Conservation (phyloP, 2,797 vertebrate species). For the Benthosema pterotum region DNA sequence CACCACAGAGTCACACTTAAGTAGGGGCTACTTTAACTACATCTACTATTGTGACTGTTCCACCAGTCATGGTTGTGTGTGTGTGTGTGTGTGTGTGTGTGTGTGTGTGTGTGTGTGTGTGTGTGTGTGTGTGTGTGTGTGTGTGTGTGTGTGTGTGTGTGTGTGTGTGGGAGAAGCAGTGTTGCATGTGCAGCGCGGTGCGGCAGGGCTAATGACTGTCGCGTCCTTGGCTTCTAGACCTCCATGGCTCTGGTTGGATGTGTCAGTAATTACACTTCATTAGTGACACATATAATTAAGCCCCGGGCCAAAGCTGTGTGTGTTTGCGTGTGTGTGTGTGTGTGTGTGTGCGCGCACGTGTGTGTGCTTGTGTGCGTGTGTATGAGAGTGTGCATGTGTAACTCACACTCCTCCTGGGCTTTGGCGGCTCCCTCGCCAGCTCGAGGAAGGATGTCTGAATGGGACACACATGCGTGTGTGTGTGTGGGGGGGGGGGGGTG, state of each 20-base stretch:
- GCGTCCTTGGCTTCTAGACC: slow-evolving; percentile 71
- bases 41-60: no score
- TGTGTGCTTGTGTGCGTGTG: slow-evolving; percentile 41
- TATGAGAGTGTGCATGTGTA: slow-evolving; percentile 3
- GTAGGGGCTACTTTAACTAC: no score
- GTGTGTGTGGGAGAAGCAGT: not conserved
- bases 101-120: no score
- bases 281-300: slow-evolving; percentile 81
- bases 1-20: no score
- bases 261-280: slow-evolving; percentile 85
- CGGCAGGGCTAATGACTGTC: slow-evolving; percentile 71
- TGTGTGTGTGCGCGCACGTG: not conserved
- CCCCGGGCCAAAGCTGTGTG: slow-evolving; percentile 69
- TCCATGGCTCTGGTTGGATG: slow-evolving; percentile 69
- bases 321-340: slow-evolving; percentile 16
- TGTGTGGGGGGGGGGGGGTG: no score
- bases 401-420: no score
- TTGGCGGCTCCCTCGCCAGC: no score
- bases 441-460: no score
- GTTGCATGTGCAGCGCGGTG: slow-evolving; percentile 50
- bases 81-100: no score
- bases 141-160: no score
- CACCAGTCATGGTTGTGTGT: no score
- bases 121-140: no score
- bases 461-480: not conserved